Percentiles rank a stretch among this genome's conserved stretches.
phyloP scores from a whole-genome alignment of 2,113 vertebrate species.

The Nycticryphes semicollaris region DNA sequence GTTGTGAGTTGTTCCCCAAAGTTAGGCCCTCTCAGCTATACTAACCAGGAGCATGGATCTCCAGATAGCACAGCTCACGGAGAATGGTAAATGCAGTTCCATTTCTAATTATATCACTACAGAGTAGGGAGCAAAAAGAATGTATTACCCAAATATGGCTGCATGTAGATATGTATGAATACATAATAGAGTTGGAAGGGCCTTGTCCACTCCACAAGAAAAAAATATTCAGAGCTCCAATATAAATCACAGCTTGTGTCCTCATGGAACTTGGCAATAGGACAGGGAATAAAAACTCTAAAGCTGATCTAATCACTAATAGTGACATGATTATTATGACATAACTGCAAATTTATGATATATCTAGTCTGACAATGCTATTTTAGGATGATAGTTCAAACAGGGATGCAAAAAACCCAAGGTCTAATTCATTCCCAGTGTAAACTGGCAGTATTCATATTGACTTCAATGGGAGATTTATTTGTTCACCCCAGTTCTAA shows the following conservation, averaged over 20 bases:
- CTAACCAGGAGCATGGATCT: neutral
- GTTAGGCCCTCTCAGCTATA: neutral
- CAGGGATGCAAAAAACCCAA: neutral
- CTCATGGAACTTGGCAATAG: neutral
- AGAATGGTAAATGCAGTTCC: neutral
- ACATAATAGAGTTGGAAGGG: neutral
- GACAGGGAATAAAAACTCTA: neutral
- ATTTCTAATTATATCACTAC: neutral
- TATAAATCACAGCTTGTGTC: neutral
- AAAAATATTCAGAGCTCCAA: neutral
- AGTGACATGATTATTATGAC: conserved; percentile 2
- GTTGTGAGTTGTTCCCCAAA: neutral
- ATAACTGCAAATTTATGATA: neutral
- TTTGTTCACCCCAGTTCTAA: neutral
- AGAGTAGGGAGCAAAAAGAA: neutral
- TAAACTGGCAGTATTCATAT: neutral
- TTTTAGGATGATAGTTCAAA: neutral
- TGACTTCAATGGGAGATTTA: neutral
- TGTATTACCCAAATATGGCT: neutral
- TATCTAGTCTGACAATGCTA: neutral
- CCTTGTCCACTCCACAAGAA: neutral
- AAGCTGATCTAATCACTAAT: conserved; percentile 8
- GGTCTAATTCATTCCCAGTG: neutral
- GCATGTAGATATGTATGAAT: neutral
- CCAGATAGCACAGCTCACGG: neutral